phyloP scores from a whole-genome alignment of 2,797 vertebrate genomes.

The Gymnodraco acuticeps region DNA sequence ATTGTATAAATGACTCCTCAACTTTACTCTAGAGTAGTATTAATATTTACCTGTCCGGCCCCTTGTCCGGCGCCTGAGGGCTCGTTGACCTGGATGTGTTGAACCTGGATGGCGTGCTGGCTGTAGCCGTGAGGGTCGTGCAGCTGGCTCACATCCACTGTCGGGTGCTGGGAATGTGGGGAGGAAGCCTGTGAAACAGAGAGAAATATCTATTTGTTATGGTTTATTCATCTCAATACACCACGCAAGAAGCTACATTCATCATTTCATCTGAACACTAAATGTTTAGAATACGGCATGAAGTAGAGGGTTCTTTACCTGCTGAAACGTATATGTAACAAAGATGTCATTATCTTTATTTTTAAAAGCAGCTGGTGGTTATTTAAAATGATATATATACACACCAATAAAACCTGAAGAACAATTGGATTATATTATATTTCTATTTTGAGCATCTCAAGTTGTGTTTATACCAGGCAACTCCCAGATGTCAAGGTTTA shows the following conservation, averaged over 20 bases:
- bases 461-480: not conserved
- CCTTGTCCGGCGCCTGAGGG: slow-evolving; percentile 80
- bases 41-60: slow-evolving; percentile 85
- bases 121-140: slow-evolving; percentile 95
- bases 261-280: not conserved
- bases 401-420: not conserved
- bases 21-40: no score
- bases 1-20: not conserved
- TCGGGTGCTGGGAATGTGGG: slow-evolving; percentile 94
- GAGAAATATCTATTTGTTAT: not conserved
- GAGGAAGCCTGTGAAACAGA: slow-evolving; percentile 88
- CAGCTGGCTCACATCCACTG: slow-evolving; percentile 95
- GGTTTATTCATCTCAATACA: not conserved
- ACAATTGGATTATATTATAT: not conserved
- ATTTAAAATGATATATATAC: not conserved
- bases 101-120: slow-evolving; percentile 98
- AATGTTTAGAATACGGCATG: not conserved
- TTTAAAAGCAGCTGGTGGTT: not conserved
- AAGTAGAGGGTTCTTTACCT: not conserved
- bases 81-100: slow-evolving; percentile 96
- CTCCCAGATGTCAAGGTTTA: not conserved
- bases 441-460: no score
- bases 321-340: not conserved
- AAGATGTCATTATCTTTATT: not conserved
- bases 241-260: not conserved